Base-by-base conservation (phyloP, 2,113 vertebrate genomes). In the Tupaia chinensis region DNA sequence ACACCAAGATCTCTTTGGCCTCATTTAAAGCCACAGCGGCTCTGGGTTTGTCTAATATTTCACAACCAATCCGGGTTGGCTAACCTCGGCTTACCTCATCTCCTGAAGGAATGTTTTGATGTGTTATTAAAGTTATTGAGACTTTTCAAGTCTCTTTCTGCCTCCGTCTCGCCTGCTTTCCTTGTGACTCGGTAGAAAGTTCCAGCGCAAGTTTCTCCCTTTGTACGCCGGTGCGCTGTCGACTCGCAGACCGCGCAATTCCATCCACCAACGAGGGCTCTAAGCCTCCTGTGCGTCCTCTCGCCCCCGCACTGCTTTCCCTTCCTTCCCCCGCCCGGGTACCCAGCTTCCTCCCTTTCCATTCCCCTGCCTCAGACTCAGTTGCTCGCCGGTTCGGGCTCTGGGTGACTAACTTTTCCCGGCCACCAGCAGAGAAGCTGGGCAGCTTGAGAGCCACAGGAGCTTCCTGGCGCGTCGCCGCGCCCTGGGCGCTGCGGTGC, bases 81-180 rank as follows among this genome's bases (percentile, higher is more conserved):
- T 94, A 95, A 91, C 93, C 94, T 94, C 72, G 91, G 95, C 93
- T 98, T 98, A 98, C 97, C 97, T 98, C 97, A 97, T 93, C 95
- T 93, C 89, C 97, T 86, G 94, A 76, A 95, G 66, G 97, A 86
- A 66, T 97, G 95, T 93, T 96, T 87, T 77, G 90, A 80, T 85
- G 94, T 97, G 90, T 90, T 92, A 96, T 97, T 89, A 60, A 95
- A 97, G 95, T 95, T 95, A 85, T 58, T 89, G 93, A 73, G 95
- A 93, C 90, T 34, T 94, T 83, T 95, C 85, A 25, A 61, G 60
- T 76, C 72, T 95, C 69, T 90, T 82, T 63, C 93, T 95, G 85
- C 90, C 58, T 87, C 27, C 66, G 88, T 13, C 79, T 91, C 66
- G 63, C 66, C 90, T 34, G 94, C 82, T 76, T 69, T 79, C 3